Conservation (phyloP, 2,113 vertebrate species). For the Forbesichthys agassizii region DNA sequence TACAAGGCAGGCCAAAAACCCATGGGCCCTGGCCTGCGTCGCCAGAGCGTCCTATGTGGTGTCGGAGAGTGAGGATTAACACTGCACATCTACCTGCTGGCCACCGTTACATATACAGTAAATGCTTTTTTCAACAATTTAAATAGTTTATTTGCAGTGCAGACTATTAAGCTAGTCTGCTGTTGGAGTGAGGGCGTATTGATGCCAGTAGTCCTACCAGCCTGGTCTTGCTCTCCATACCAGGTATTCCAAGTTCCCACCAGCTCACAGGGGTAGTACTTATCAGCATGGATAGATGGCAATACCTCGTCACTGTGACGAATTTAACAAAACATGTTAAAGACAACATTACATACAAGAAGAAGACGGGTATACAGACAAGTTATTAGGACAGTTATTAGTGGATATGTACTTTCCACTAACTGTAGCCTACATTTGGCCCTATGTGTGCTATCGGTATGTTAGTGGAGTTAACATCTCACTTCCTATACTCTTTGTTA, state of each 20-base stretch:
- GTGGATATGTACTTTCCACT: background rate
- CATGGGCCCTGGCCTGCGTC: no score
- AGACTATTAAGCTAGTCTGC: background rate
- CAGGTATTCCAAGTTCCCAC: conserved; percentile 99
- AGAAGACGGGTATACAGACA: background rate
- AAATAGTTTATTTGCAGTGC: no score
- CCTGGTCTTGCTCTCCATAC: conserved; percentile 99
- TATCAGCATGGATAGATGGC: conserved; percentile 91
- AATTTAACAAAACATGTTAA: conserved; percentile 12
- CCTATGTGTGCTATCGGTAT: no score
- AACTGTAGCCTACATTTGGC: background rate
- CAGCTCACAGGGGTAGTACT: conserved; percentile 94
- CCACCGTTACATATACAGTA: no score
- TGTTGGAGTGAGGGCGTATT: conserved; percentile 1
- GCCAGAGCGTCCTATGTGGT: no score
- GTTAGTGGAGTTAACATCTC: no score
- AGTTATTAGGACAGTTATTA: background rate
- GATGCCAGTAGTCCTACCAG: conserved; percentile 81
- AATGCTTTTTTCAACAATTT: no score
- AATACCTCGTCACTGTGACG: conserved; percentile 88
- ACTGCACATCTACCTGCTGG: no score
- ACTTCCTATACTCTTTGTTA: no score
- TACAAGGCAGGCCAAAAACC: no score
- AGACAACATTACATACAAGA: no score
- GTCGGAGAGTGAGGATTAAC: no score